These are phyloP conservation scores for Morphnarchus princeps DNA, from an alignment of 2,113 vertebrate species.

Conservation along the genomic window DNA sequence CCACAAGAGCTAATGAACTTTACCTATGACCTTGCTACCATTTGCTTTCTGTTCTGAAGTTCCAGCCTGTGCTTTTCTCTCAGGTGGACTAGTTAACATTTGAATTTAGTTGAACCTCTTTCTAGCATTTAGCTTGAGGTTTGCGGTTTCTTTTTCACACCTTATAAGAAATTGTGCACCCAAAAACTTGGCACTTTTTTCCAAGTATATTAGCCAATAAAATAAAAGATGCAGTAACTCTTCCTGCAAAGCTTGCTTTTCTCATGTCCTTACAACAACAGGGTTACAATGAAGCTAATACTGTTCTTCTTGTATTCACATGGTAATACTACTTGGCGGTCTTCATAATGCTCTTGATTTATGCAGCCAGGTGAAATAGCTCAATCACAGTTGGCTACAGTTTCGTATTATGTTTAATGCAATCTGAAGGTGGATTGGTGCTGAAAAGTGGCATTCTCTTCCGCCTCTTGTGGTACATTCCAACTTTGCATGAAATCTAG, in stretches of 20 bases:
- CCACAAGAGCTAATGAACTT: not conserved
- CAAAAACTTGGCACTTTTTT: not conserved
- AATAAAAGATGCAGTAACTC: not conserved
- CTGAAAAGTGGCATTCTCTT: not conserved
- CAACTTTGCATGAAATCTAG: not conserved
- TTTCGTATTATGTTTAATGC: not conserved
- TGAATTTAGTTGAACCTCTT: not conserved
- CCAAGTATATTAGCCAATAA: not conserved
- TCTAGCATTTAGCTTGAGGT: not conserved
- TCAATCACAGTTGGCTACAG: not conserved
- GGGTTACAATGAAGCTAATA: not conserved
- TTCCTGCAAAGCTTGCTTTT: not conserved
- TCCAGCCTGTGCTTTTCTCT: not conserved
- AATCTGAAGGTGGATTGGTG: not conserved
- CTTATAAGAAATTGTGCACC: not conserved
- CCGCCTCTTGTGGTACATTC: not conserved
- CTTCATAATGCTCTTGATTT: constrained; percentile 1
- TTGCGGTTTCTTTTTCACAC: not conserved
- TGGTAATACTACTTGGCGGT: not conserved
- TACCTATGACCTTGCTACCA: not conserved
- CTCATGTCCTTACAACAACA: not conserved
- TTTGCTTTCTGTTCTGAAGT: not conserved
- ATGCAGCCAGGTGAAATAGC: not conserved
- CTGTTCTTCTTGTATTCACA: not conserved
- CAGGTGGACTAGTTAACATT: not conserved